Base-by-base conservation (phyloP, 2,113 vertebrate species). In the Ellobius talpinus region DNA sequence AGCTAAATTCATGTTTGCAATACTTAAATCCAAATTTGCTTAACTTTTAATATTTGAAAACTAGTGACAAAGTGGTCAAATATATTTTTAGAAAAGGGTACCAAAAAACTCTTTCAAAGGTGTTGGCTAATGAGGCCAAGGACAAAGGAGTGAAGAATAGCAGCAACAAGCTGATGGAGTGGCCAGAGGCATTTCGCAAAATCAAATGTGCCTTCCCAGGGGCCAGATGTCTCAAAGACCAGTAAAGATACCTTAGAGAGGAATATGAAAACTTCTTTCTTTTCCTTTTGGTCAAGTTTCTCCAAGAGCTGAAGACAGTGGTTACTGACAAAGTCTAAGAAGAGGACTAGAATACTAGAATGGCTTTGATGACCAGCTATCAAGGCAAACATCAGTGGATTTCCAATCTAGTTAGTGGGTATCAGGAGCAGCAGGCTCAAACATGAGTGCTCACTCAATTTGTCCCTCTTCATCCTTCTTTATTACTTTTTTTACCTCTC, bases 21-120 rank as follows among this genome's bases (percentile, higher is more conserved):
- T 31, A 6, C 50, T 92, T 68, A 77, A 89, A 84, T 84, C 3
- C 73, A 58, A 95, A 47, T 17, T 76, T 88, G 10, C 85, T 86
- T 42, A 52, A 52, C 45, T 23, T 74, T 92, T 77, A 81, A 11
- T 47, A 92, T 93, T 88, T 96, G 76, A 92, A 89, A 88, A 85
- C 55, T 50, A n/a, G 42, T 68, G n/a, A 89, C 86, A 58, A 84
- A 92, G 12, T 72, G 4, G 65, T 76, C 85, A 89, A 77, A 91
- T 42, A n/a, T 11, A 21, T 68, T 61, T 91, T 90, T 52, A 93
- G 58, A 96, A 96, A 17, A 89, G 26, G 39, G 45, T 82, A 72
- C 17, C 17, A 19, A 50, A 21, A 85, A 76, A 50, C 21, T 90
- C 39, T 89, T 13, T 1, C 70, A 17, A 72, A 50, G 23, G 17